Percentiles rank a stretch among this genome's conserved stretches.
phyloP scores from a whole-genome alignment of 2,888 invertebrate species.

The Entomobrya proxima region DNA sequence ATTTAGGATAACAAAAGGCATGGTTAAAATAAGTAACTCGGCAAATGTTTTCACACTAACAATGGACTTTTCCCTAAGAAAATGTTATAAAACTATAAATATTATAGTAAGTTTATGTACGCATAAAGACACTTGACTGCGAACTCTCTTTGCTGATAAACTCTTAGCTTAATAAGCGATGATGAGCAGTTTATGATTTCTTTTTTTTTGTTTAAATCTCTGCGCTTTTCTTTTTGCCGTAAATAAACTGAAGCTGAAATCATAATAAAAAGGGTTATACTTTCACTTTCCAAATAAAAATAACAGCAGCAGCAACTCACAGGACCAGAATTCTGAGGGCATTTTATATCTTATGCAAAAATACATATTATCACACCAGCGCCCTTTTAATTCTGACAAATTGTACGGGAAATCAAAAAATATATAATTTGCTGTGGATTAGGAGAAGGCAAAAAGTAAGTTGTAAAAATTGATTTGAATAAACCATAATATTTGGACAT shows the following conservation, averaged over 20 bases:
- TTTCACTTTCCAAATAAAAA: constrained; percentile 8
- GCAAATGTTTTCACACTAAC: no score
- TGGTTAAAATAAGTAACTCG: no score
- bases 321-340: constrained; percentile 63
- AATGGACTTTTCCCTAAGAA: no score
- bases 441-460: constrained; percentile 22
- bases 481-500: constrained; percentile 37
- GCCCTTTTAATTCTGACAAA: constrained; percentile 64
- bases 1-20: neutral
- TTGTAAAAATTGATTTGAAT: neutral
- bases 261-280: neutral
- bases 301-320: constrained; percentile 39
- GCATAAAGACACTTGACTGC: no score
- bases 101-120: no score
- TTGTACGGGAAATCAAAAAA: constrained; percentile 54
- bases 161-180: neutral
- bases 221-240: neutral
- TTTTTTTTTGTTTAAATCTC: neutral
- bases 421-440: constrained; percentile 59
- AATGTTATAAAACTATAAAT: no score
- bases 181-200: constrained; percentile 26
- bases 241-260: constrained; percentile 9
- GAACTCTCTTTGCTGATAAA: neutral
- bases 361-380: constrained; percentile 48
- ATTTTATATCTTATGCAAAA: constrained; percentile 41